Percentiles rank a stretch among this genome's conserved stretches.
Conservation (phyloP, 2,888 invertebrate genomes). For the Bombylius major region DNA sequence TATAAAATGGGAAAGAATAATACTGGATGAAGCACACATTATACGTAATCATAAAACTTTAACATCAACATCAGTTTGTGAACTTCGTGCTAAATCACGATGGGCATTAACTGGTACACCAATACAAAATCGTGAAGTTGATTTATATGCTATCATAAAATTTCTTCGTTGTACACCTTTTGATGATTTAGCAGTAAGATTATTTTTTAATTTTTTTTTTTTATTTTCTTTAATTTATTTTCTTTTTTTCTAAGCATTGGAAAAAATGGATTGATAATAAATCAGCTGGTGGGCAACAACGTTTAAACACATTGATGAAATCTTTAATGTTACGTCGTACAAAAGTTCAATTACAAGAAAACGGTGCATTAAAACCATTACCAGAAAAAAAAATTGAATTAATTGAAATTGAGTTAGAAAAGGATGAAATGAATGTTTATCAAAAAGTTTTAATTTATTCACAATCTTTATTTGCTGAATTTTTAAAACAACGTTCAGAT, state of each 20-base stretch:
- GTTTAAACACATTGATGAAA: slow-evolving; percentile 75
- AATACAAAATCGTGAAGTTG: slow-evolving; percentile 84
- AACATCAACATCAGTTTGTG: slow-evolving; percentile 57
- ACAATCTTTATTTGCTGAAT: slow-evolving; percentile 62
- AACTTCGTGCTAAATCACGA: slow-evolving; percentile 38
- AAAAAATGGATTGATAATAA: slow-evolving; percentile 86
- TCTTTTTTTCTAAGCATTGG: slow-evolving; percentile 51
- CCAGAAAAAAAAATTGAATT: slow-evolving; percentile 47
- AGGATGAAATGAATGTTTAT: slow-evolving; percentile 64
- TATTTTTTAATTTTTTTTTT: slow-evolving; percentile 3
- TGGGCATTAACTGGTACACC: slow-evolving; percentile 93
- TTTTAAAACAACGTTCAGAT: slow-evolving; percentile 60
- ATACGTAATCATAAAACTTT: slow-evolving; percentile 78
- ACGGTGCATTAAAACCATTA: slow-evolving; percentile 48
- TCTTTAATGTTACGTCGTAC: slow-evolving; percentile 77
- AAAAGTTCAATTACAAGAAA: slow-evolving; percentile 60
- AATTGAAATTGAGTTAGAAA: slow-evolving; percentile 48
- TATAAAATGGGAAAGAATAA: slow-evolving; percentile 72
- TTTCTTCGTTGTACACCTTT: slow-evolving; percentile 81
- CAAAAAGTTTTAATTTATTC: slow-evolving; percentile 61
- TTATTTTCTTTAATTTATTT: background rate
- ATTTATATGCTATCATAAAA: slow-evolving; percentile 65
- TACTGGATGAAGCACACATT: slow-evolving; percentile 88
- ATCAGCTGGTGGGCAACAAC: slow-evolving; percentile 59
- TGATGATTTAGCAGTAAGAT: slow-evolving; percentile 57